A percentile compares a stretch with the other conserved stretches of the same genome.
phyloP scores from a whole-genome alignment of 2,888 invertebrate genomes.

The Chrysodeixis includens region DNA sequence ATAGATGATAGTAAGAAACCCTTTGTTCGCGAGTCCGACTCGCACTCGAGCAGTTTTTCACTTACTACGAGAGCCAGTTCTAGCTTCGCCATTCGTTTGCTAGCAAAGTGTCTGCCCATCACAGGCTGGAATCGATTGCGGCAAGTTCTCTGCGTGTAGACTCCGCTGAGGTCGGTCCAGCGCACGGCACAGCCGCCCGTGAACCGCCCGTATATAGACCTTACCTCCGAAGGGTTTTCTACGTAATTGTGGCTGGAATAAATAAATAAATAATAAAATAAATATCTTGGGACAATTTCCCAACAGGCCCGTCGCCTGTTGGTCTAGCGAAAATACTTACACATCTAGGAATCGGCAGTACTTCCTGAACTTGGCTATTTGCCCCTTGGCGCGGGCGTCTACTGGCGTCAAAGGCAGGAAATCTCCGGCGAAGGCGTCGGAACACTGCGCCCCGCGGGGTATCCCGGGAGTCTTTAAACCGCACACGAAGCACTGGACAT shows the following conservation, averaged over 20 bases:
- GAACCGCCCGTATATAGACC: constrained; percentile 75
- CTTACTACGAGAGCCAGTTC: constrained; percentile 40
- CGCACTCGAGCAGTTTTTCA: too few species aligned
- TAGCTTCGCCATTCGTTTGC: constrained; percentile 59
- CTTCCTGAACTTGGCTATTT: constrained; percentile 69
- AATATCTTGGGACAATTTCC: too few species aligned
- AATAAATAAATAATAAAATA: too few species aligned
- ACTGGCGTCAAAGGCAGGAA: constrained; percentile 73
- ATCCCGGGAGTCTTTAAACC: constrained; percentile 66
- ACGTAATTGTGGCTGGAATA: constrained; percentile 60
- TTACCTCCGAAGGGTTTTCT: constrained; percentile 58
- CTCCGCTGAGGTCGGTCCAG: constrained; percentile 75
- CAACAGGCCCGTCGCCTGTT: too few species aligned
- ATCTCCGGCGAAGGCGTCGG: constrained; percentile 77
- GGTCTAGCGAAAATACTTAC: too few species aligned
- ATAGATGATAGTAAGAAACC: too few species aligned
- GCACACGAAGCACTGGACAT: constrained; percentile 76
- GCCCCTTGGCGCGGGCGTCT: constrained; percentile 66
- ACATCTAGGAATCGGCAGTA: constrained; percentile 73
- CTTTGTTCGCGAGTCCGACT: too few species aligned
- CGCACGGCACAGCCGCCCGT: constrained; percentile 80
- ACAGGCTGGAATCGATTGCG: constrained; percentile 66
- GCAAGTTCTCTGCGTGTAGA: constrained; percentile 80
- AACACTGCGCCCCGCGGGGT: constrained; percentile 69
- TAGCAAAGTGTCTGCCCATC: constrained; percentile 73